Base-by-base conservation (phyloP, 2,797 vertebrate genomes). In the Esox lucius region DNA sequence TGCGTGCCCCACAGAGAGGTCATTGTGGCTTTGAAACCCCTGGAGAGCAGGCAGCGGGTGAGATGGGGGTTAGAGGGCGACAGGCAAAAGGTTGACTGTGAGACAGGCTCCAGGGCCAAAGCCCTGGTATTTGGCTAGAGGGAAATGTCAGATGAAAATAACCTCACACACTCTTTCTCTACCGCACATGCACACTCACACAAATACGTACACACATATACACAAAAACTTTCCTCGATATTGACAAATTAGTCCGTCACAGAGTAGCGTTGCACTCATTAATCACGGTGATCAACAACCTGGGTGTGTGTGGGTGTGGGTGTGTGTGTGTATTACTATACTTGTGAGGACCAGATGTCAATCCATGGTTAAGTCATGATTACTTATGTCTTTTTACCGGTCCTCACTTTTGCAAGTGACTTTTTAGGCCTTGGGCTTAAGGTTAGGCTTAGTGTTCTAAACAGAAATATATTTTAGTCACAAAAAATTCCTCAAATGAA, bases 301-400 rank as follows among this genome's bases (percentile, higher is more conserved):
- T 67, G 31, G 39, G 33, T 67, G 31, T 67, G 31, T 67, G 33
- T 67, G 33, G 39, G 33, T 67, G 65, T 67, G 65, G 42, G 65
- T 42, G 65, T 67, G 65, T 39, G 65, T 35, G 65, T 67, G 65
- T 67, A 28, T 19, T 31, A 19, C 28, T 67, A 31, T 67, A 28
- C 33, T 28, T 67, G 65, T 67, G 31, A 19, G 65, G 2, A 2
- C 4, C 39, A 42, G 39, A 42, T 42, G 39, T 42, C 5, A 6
- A 6, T 39, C 5, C 39, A 42, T 6, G 39, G 1, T 6, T 42
- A 42, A 42, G 9, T 9, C 39, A 42, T 42, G 9, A 42, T 42
- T 42, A 42, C 39, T 42, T 42, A 31, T 28, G 28, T 31, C 28
- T 31, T 1, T 31, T 31, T 31, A 31, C 28, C 28, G 31, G 28